phyloP scores from a whole-genome alignment of 2,113 vertebrate species.

The Zosterops borbonicus region DNA sequence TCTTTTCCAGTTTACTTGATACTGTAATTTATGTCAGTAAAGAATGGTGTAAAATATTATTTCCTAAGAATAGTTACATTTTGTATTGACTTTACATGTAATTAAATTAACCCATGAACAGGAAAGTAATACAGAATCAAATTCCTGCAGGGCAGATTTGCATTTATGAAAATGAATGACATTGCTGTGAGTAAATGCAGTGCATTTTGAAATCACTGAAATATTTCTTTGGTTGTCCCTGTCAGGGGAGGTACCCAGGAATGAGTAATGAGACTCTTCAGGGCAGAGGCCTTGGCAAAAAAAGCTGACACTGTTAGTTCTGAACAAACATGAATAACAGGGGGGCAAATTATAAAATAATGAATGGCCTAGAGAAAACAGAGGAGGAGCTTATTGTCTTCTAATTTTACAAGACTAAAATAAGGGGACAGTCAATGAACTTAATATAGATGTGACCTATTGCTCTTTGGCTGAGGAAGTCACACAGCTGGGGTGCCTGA shows the following conservation, averaged over 20 bases:
- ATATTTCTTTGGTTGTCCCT: not conserved
- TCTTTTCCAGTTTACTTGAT: not conserved
- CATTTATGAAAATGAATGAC: conserved; percentile 37
- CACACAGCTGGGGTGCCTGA: conserved; percentile 30
- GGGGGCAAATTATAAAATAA: conserved; percentile 7
- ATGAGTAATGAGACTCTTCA: not conserved
- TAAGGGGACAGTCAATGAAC: conserved; percentile 22
- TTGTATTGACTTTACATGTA: not conserved
- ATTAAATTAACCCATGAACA: not conserved
- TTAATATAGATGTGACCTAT: conserved; percentile 52
- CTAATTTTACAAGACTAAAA: conserved; percentile 33
- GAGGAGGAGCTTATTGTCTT: conserved; percentile 15
- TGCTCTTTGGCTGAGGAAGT: conserved; percentile 43
- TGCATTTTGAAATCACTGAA: not conserved
- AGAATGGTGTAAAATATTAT: not conserved
- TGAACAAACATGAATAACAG: not conserved
- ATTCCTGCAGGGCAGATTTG: not conserved
- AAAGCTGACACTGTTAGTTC: not conserved
- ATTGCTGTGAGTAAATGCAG: not conserved
- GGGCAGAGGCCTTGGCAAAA: not conserved
- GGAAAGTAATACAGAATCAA: not conserved
- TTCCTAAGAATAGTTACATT: not conserved
- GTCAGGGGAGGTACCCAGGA: not conserved
- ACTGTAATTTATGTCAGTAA: not conserved
- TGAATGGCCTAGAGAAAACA: conserved; percentile 43